phyloP scores from a whole-genome alignment of 2,888 invertebrate genomes.

The Sericinus montela region DNA sequence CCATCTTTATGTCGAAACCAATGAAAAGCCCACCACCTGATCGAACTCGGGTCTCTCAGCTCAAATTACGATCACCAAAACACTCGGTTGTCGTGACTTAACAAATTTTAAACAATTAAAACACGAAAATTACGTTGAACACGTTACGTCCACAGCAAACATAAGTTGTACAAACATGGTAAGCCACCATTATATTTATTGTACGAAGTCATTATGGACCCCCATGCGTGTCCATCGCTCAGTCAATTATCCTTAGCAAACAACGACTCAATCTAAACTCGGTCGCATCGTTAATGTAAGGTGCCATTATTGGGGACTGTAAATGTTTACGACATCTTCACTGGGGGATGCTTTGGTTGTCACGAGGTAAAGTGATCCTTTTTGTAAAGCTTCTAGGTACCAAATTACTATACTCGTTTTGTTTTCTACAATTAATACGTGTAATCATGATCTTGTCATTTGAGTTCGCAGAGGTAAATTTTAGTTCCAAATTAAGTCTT shows the following conservation, averaged over 20 bases:
- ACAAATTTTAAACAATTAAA: no score
- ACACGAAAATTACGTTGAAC: no score
- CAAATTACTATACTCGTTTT: background rate
- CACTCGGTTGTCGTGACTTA: no score
- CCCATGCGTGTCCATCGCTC: constrained; percentile 22
- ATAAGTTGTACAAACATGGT: background rate
- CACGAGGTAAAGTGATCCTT: constrained; percentile 13
- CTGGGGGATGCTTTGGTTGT: background rate
- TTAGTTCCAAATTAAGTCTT: no score
- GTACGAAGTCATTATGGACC: constrained; percentile 7
- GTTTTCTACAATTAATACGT: no score
- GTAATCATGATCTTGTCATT: no score
- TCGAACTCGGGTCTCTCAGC: no score
- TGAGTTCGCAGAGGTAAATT: no score
- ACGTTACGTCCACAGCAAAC: background rate
- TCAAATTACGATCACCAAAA: no score
- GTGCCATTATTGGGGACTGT: constrained; percentile 18
- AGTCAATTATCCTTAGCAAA: constrained; percentile 29
- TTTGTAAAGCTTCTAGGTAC: constrained; percentile 1
- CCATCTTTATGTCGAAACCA: no score
- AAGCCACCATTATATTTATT: background rate
- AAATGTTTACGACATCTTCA: constrained; percentile 23
- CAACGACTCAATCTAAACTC: constrained; percentile 25
- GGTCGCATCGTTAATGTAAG: constrained; percentile 11
- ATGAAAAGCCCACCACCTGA: no score